Conservation (phyloP, 1,140 invertebrate species). For the Atta texana region DNA sequence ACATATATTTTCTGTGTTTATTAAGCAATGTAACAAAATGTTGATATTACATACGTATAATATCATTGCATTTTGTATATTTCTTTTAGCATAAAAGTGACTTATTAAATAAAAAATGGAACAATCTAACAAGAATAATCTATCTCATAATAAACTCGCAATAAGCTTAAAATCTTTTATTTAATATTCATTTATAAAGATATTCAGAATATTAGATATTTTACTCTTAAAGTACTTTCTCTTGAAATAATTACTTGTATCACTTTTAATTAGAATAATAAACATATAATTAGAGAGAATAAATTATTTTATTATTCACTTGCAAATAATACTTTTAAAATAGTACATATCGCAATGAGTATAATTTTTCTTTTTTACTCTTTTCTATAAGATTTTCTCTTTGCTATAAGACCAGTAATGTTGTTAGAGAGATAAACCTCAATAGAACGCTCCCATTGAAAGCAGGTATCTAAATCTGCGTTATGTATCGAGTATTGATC, state of each 20-base stretch:
- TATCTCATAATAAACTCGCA: too few species aligned
- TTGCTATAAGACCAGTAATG: background rate
- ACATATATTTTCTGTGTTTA: background rate
- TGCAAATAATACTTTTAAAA: background rate
- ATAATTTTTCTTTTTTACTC: background rate
- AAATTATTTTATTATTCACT: background rate
- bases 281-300: too few species aligned
- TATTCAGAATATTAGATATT: background rate
- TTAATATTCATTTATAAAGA: too few species aligned
- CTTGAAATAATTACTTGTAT: background rate
- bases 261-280: background rate
- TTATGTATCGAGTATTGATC: conserved; percentile 52
- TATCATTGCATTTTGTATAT: background rate
- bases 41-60: background rate
- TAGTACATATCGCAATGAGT: background rate
- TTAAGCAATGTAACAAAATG: background rate
- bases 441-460: conserved; percentile 22
- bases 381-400: background rate
- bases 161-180: too few species aligned
- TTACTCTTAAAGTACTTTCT: background rate
- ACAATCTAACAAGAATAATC: too few species aligned
- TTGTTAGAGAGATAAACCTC: conserved; percentile 35
- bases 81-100: background rate
- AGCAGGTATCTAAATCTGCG: conserved; percentile 19
- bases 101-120: background rate